Evolutionary conservation across 1,140 invertebrate genomes (phyloP).

Genomic region (Thalassaphorura encarpata): DNA sequence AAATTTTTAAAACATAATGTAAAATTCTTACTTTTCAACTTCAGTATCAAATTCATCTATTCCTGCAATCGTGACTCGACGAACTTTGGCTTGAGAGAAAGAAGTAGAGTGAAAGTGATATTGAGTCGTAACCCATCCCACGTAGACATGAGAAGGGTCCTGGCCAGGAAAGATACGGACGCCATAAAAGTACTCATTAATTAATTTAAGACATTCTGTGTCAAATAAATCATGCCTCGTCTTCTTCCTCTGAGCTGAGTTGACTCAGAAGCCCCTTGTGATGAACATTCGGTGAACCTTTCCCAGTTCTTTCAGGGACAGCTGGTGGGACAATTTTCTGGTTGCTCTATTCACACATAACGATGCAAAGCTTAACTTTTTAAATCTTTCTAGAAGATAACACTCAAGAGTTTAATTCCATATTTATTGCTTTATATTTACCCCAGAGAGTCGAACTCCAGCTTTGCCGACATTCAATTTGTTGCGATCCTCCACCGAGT

Average conservation of each 20-base stretch:
- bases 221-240: slow-evolving; percentile 64
- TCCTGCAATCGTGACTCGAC: slow-evolving; percentile 73
- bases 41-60: slow-evolving; percentile 65
- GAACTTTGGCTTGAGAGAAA: slow-evolving; percentile 79
- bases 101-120: slow-evolving; percentile 82
- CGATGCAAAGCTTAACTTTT: slow-evolving; percentile 17
- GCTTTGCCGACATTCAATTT: slow-evolving; percentile 36
- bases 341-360: slow-evolving; percentile 44
- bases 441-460: slow-evolving; percentile 47
- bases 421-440: slow-evolving; percentile 31
- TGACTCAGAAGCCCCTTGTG: slow-evolving; percentile 55
- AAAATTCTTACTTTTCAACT: slow-evolving; percentile 51
- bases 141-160: slow-evolving; percentile 91
- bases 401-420: neutral
- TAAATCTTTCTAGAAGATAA: neutral
- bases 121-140: slow-evolving; percentile 99
- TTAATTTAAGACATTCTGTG: slow-evolving; percentile 74
- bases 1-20: neutral
- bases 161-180: slow-evolving; percentile 68
- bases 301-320: slow-evolving; percentile 50
- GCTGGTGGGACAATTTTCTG: slow-evolving; percentile 52
- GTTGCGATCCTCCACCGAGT: slow-evolving; percentile 29
- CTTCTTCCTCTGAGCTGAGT: slow-evolving; percentile 54
- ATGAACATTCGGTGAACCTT: slow-evolving; percentile 15
- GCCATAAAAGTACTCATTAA: slow-evolving; percentile 97